Evolutionary conservation across 2,113 vertebrate species (phyloP).

Genomic region (Arvicanthis niloticus): DNA sequence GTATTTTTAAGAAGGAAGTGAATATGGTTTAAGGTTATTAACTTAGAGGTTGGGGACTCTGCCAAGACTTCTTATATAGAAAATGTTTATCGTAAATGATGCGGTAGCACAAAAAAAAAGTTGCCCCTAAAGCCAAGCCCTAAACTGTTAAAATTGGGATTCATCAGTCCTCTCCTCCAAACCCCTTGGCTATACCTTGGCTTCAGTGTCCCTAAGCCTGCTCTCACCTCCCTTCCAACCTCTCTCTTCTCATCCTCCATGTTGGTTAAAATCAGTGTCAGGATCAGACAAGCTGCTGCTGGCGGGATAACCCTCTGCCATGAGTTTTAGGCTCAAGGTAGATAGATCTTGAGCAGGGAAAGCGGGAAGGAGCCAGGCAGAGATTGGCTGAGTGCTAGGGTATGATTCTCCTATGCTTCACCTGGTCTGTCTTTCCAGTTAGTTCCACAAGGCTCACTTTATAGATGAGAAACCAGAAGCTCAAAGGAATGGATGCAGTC

Average conservation of each 20-base stretch:
- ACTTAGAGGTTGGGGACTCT: neutral
- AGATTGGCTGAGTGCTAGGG: neutral
- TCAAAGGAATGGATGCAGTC: neutral
- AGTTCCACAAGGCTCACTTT: neutral
- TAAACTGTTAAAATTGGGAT: neutral
- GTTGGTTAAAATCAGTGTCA: neutral
- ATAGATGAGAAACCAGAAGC: neutral
- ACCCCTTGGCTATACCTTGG: too few relatives aligned
- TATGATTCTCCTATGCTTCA: fast-evolving
- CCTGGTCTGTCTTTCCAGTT: neutral
- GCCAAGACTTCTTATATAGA: neutral
- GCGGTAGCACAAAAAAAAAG: neutral
- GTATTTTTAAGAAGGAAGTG: neutral
- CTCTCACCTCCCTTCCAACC: neutral
- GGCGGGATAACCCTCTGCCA: neutral
- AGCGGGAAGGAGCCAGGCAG: neutral
- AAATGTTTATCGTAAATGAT: neutral
- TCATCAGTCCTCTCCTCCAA: neutral
- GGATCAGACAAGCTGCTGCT: neutral
- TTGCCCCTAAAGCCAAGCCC: neutral
- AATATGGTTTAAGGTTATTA: neutral
- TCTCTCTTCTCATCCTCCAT: neutral
- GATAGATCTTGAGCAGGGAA: neutral
- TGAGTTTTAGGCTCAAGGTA: neutral
- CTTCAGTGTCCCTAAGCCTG: neutral